Evolutionary conservation across 2,797 vertebrate species (phyloP).

Genomic region (Gymnothorax reevesii): DNA sequence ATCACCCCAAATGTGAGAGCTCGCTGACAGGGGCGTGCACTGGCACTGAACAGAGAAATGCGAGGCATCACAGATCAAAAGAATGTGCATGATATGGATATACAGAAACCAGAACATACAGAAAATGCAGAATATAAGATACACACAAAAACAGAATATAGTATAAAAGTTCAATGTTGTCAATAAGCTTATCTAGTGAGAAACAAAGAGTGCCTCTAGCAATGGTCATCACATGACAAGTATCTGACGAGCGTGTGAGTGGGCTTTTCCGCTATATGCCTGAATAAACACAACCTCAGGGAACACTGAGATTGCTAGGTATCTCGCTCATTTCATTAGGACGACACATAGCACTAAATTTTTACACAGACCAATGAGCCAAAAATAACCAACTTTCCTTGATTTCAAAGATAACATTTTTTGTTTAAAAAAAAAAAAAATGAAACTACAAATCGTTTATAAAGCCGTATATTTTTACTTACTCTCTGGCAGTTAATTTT

Average conservation of each 20-base stretch:
- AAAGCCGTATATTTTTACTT: not conserved
- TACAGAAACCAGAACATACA: too few relatives aligned
- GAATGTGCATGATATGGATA: too few relatives aligned
- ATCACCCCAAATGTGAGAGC: too few relatives aligned
- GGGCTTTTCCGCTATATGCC: not conserved
- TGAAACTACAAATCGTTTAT: too few relatives aligned
- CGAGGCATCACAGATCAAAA: too few relatives aligned
- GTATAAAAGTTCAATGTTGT: not conserved
- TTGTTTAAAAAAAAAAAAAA: not conserved
- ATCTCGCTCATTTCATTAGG: not conserved
- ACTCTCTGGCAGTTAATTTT: not conserved
- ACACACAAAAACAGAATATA: not conserved
- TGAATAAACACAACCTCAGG: not conserved
- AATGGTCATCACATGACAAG: not conserved
- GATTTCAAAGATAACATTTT: not conserved
- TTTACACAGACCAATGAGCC: not conserved
- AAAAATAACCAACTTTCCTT: not conserved
- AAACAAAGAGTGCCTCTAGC: not conserved
- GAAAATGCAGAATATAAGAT: not conserved
- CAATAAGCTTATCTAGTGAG: not conserved
- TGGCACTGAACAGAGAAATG: too few relatives aligned
- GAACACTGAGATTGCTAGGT: not conserved
- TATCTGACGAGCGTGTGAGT: not conserved
- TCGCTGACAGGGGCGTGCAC: too few relatives aligned
- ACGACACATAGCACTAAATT: not conserved